These are phyloP conservation scores for Caenorhabditis sp. DNA, from an alignment of 2,888 invertebrate genomes.

Conservation along the genomic window DNA sequence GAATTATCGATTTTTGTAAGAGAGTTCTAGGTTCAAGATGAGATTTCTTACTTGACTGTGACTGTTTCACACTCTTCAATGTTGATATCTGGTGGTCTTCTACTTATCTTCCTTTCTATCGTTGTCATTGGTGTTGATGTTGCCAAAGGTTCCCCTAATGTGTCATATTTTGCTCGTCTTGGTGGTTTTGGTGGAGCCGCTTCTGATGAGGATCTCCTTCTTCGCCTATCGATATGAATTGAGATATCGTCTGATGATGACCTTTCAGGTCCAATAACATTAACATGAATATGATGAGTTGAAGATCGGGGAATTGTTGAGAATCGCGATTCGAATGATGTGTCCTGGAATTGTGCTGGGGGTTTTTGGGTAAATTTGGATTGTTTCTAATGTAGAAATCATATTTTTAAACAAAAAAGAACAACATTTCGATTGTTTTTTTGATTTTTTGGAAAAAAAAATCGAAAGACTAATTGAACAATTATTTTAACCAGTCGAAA, in stretches of 20 bases:
- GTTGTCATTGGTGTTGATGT: slow-evolving; percentile 50
- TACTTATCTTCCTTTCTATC: slow-evolving; percentile 27
- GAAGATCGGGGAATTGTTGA: slow-evolving; percentile 30
- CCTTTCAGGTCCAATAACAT: slow-evolving; percentile 8
- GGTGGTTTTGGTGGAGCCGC: slow-evolving; percentile 20
- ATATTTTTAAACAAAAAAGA: too few relatives aligned
- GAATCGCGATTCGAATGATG: slow-evolving; percentile 32
- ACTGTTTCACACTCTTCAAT: slow-evolving; percentile 26
- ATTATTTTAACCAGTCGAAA: too few relatives aligned
- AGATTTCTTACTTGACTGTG: neutral
- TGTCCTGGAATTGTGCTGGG: slow-evolving; percentile 20
- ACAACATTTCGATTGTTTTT: too few relatives aligned
- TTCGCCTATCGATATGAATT: slow-evolving; percentile 1
- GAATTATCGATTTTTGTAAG: slow-evolving; percentile 14
- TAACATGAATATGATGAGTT: slow-evolving; percentile 31
- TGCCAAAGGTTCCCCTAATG: slow-evolving; percentile 37
- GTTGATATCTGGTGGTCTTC: slow-evolving; percentile 37
- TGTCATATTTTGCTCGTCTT: slow-evolving; percentile 19
- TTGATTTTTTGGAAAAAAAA: too few relatives aligned
- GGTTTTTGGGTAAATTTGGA: too few relatives aligned
- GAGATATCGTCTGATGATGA: neutral
- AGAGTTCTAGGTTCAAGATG: too few relatives aligned
- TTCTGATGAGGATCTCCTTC: neutral
- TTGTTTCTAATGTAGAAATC: too few relatives aligned
- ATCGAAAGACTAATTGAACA: too few relatives aligned